These are phyloP conservation scores for Callithrix jacchus DNA, from an alignment of 2,113 vertebrate genomes.

Conservation along the genomic window DNA sequence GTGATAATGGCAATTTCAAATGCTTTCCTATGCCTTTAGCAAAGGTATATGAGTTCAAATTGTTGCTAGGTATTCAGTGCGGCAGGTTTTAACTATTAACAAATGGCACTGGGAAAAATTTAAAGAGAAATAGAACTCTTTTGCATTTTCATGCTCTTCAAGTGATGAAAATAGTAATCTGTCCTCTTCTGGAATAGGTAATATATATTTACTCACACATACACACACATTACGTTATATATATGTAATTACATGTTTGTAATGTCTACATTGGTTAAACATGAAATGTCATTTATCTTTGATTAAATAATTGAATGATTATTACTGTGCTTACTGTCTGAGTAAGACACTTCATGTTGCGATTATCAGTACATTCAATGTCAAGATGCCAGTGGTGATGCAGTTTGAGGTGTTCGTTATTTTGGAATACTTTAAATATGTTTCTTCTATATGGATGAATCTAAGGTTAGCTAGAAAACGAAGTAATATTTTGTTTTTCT, in stretches of 20 bases:
- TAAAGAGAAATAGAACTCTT: constrained; percentile 7
- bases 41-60: neutral
- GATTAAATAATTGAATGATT: neutral
- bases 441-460: constrained; percentile 16
- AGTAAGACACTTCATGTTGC: neutral
- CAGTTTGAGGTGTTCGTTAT: constrained; percentile 8
- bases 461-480: neutral
- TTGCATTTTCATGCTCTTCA: constrained; percentile 8
- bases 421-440: neutral
- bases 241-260: neutral
- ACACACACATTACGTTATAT: too few species aligned
- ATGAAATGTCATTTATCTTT: neutral
- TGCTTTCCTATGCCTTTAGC: constrained; percentile 8
- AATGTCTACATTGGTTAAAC: neutral
- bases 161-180: neutral
- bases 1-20: neutral
- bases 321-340: neutral
- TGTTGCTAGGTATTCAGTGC: neutral
- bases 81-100: constrained; percentile 6
- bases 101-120: neutral
- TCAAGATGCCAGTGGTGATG: neutral
- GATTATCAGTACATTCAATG: constrained; percentile 29
- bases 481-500: constrained; percentile 22
- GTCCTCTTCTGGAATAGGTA: neutral
- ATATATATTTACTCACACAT: too few species aligned